Evolutionary conservation across 37 sponge, comb jelly and placozoan genomes (phyloP).

Genomic region (Aplysina aerophoba): DNA sequence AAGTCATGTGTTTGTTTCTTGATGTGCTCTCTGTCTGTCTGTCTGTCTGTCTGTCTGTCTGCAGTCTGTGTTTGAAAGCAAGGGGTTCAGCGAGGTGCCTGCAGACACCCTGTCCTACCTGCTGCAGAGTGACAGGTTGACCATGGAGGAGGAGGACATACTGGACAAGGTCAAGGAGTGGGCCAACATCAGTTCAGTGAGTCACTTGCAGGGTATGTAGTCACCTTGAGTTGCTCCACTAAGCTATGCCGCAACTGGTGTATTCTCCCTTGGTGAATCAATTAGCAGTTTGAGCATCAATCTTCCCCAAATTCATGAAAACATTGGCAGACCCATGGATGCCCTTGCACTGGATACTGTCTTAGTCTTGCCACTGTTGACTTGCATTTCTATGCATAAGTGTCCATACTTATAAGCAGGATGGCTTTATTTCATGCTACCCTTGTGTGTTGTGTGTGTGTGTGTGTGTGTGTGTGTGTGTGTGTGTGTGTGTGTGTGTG

Average conservation of each 20-base stretch:
- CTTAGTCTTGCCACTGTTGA: too few relatives aligned
- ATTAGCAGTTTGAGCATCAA: too few relatives aligned
- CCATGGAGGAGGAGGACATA: conserved; percentile 90
- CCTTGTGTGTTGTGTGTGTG: too few relatives aligned
- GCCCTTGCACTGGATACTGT: too few relatives aligned
- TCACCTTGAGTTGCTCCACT: neutral
- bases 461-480: too few relatives aligned
- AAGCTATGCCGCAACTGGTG: neutral
- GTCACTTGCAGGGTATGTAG: neutral
- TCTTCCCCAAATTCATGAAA: too few relatives aligned
- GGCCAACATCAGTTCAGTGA: conserved; percentile 93
- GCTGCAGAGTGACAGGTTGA: conserved; percentile 82
- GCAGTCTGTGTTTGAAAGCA: conserved; percentile 80
- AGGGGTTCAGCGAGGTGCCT: conserved; percentile 93
- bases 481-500: neutral
- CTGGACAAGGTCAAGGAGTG: conserved; percentile 92
- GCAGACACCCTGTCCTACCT: conserved; percentile 88
- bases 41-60: neutral
- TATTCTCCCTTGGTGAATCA: too few relatives aligned
- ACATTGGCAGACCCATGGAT: too few relatives aligned
- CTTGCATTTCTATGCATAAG: too few relatives aligned
- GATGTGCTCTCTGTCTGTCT: too few relatives aligned
- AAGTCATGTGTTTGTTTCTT: neutral
- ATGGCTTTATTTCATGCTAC: too few relatives aligned
- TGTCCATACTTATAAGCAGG: too few relatives aligned